Percentiles rank a stretch among this genome's conserved stretches.
These are phyloP conservation scores for Phthorimaea operculella DNA, from an alignment of 1,140 invertebrate genomes.

Conservation along the genomic window DNA sequence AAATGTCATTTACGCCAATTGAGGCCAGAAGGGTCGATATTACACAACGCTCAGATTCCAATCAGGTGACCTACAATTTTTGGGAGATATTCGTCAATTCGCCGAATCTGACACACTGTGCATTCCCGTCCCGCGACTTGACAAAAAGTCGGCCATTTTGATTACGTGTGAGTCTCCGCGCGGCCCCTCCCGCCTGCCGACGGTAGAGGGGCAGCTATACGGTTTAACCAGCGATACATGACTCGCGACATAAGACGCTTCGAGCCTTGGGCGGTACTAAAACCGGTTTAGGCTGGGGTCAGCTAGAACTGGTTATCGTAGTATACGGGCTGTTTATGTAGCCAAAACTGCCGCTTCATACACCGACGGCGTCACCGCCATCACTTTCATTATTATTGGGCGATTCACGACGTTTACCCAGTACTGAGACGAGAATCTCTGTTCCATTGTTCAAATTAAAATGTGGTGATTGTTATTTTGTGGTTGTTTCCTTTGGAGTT, in stretches of 20 bases:
- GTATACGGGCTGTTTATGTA: constrained; percentile 66
- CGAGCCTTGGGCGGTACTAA: not conserved
- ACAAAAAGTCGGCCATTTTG: constrained; percentile 61
- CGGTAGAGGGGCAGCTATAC: constrained; percentile 38
- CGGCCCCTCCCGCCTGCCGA: constrained; percentile 43
- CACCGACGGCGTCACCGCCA: constrained; percentile 60
- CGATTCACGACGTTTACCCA: constrained; percentile 64
- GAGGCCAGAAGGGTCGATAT: too few species aligned
- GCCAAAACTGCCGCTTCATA: constrained; percentile 66
- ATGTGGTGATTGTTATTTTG: constrained; percentile 43
- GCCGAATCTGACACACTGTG: not conserved
- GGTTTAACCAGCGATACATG: constrained; percentile 24
- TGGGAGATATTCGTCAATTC: not conserved
- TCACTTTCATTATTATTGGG: constrained; percentile 67
- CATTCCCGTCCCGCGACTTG: not conserved
- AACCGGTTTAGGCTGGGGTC: constrained; percentile 11
- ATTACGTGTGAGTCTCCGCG: constrained; percentile 45
- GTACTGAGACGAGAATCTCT: constrained; percentile 43
- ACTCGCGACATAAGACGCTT: constrained; percentile 4
- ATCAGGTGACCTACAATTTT: not conserved
- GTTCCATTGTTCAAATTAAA: constrained; percentile 55
- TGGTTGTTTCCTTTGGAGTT: constrained; percentile 22
- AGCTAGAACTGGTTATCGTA: constrained; percentile 27
- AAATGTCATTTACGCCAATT: too few species aligned
- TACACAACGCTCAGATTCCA: too few species aligned